Evolutionary conservation across 2,888 invertebrate genomes (phyloP).

Genomic region (Fissipunctia ypsillon): DNA sequence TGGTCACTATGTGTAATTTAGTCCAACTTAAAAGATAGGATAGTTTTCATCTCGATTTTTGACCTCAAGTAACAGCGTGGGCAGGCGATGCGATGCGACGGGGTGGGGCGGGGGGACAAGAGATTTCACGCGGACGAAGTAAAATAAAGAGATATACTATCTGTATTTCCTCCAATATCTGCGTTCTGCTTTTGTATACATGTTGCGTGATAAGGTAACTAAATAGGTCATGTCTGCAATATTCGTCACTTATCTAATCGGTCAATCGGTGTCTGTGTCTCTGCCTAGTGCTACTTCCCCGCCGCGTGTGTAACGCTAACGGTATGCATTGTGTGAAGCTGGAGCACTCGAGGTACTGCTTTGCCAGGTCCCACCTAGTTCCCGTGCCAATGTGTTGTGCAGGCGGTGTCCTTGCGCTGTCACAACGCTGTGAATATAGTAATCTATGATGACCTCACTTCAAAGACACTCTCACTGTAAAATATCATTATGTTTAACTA

Average conservation of each 20-base stretch:
- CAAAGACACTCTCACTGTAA: conserved; percentile 3
- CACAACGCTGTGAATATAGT: neutral
- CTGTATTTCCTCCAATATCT: conserved; percentile 20
- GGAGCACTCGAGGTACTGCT: neutral
- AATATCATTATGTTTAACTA: conserved; percentile 2
- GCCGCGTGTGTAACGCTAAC: neutral
- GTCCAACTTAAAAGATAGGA: too few species aligned
- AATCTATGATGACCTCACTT: conserved; percentile 9
- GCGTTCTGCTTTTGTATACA: conserved; percentile 22
- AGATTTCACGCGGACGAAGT: too few species aligned
- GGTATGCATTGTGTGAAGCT: conserved; percentile 17
- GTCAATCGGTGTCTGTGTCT: conserved; percentile 18
- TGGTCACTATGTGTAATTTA: too few species aligned
- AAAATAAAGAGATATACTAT: too few species aligned
- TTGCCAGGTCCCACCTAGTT: conserved; percentile 28
- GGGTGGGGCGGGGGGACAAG: too few species aligned
- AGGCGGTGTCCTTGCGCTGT: conserved; percentile 24
- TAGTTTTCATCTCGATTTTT: too few species aligned
- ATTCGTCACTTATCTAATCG: conserved; percentile 45
- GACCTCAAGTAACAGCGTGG: too few species aligned
- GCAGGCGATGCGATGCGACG: too few species aligned
- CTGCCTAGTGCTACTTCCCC: conserved; percentile 6
- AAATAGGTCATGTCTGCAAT: conserved; percentile 59
- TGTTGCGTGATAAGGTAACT: conserved; percentile 46
- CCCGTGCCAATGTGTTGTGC: conserved; percentile 44